Evolutionary conservation across 2,888 invertebrate species (phyloP).

Genomic region (Mimumesa dahlbomi): DNA sequence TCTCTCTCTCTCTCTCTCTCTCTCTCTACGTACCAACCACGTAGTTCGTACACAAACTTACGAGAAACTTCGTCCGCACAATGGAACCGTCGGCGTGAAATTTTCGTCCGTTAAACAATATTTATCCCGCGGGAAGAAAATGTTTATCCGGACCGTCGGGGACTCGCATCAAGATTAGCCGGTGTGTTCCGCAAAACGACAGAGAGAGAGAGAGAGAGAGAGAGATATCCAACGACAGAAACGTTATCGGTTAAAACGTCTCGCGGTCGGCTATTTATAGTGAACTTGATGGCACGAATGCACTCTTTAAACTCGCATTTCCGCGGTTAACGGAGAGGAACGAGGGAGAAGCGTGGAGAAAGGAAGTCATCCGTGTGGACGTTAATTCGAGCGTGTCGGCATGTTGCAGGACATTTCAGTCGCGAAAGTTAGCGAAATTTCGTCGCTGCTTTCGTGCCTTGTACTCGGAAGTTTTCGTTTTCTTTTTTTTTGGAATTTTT

Average conservation of each 20-base stretch:
- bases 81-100: no score
- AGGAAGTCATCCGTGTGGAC: conserved; percentile 44
- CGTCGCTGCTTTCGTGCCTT: no score
- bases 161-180: background rate
- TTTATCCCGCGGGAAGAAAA: background rate
- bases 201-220: no score
- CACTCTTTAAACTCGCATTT: conserved; percentile 50
- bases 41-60: no score
- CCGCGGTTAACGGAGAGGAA: conserved; percentile 44
- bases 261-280: conserved; percentile 30
- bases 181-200: background rate
- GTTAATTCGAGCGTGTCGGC: conserved; percentile 41
- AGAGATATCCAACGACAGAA: conserved; percentile 23
- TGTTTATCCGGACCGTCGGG: background rate
- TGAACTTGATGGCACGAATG: conserved; percentile 34
- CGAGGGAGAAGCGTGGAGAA: conserved; percentile 33
- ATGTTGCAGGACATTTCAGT: conserved; percentile 17
- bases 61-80: no score
- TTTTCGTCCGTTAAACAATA: no score
- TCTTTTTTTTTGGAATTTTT: no score
- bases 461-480: no score
- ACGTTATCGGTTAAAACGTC: conserved; percentile 41
- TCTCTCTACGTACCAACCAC: no score
- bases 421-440: conserved; percentile 5
- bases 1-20: no score